Conservation (phyloP, 2,113 vertebrate species). For the Cyanoderma ruficeps region DNA sequence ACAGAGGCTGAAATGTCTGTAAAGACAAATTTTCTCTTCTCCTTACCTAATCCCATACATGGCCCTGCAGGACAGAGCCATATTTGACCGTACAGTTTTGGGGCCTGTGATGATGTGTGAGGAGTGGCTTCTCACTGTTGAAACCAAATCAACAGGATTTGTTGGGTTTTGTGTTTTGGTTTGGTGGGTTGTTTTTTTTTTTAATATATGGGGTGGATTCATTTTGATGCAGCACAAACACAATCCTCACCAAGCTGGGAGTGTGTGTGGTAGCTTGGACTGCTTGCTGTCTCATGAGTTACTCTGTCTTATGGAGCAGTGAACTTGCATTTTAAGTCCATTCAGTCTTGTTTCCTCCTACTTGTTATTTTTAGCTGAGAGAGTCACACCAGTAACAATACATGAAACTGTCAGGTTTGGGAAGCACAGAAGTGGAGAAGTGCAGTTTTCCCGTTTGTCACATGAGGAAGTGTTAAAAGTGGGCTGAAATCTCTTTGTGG, state of each 20-base stretch:
- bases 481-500: not conserved
- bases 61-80: not conserved
- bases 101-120: rapidly evolving
- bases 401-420: not conserved
- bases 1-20: not conserved
- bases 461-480: not conserved
- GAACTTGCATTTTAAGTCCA: not conserved
- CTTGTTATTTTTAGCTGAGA: not conserved
- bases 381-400: not conserved
- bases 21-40: not conserved
- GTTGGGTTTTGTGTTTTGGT: not conserved
- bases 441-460: not conserved
- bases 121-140: not conserved
- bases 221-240: not conserved
- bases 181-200: not conserved
- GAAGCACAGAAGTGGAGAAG: not conserved
- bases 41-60: rapidly evolving
- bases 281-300: not conserved
- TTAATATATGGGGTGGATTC: not conserved
- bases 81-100: not conserved
- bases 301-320: not conserved
- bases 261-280: not conserved
- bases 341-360: not conserved
- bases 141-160: not conserved
- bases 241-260: not conserved